phyloP scores from a whole-genome alignment of 2,888 invertebrate genomes.

The Spodoptera littoralis region DNA sequence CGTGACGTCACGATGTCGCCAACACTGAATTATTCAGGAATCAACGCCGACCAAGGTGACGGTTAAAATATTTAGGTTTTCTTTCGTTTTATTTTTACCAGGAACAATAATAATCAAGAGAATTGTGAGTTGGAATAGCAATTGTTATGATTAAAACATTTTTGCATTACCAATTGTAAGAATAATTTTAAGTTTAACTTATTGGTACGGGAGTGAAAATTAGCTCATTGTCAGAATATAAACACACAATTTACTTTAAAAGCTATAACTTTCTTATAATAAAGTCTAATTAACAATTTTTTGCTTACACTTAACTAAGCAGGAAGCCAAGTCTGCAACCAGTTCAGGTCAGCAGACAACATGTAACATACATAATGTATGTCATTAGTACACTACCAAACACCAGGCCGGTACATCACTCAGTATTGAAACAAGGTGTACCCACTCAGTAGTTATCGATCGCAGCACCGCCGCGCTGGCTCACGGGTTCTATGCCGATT shows the following conservation, averaged over 20 bases:
- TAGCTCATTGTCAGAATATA: too few relatives aligned
- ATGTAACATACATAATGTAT: too few relatives aligned
- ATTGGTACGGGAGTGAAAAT: too few relatives aligned
- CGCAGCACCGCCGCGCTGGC: background rate
- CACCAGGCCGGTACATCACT: background rate
- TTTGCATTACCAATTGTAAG: too few relatives aligned
- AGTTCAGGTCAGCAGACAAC: too few relatives aligned
- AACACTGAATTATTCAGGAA: conserved; percentile 47
- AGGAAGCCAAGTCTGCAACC: too few relatives aligned
- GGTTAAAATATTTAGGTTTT: conserved; percentile 24
- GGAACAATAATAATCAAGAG: conserved; percentile 13
- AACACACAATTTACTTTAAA: too few relatives aligned
- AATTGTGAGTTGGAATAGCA: conserved; percentile 4
- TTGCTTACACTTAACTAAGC: too few relatives aligned
- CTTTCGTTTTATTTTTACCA: conserved; percentile 8
- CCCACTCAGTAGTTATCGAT: conserved; percentile 28
- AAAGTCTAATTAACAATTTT: too few relatives aligned
- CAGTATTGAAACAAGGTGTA: conserved; percentile 19
- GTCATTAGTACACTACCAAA: conserved; percentile 15
- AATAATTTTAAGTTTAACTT: too few relatives aligned
- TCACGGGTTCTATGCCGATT: conserved; percentile 6
- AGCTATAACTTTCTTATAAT: too few relatives aligned
- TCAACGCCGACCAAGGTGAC: conserved; percentile 19
- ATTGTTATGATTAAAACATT: background rate
- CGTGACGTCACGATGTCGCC: conserved; percentile 8